Percentiles rank a stretch among this genome's conserved stretches.
These are phyloP conservation scores for Mustela nigripes DNA, from an alignment of 2,113 vertebrate species.

Conservation along the genomic window DNA sequence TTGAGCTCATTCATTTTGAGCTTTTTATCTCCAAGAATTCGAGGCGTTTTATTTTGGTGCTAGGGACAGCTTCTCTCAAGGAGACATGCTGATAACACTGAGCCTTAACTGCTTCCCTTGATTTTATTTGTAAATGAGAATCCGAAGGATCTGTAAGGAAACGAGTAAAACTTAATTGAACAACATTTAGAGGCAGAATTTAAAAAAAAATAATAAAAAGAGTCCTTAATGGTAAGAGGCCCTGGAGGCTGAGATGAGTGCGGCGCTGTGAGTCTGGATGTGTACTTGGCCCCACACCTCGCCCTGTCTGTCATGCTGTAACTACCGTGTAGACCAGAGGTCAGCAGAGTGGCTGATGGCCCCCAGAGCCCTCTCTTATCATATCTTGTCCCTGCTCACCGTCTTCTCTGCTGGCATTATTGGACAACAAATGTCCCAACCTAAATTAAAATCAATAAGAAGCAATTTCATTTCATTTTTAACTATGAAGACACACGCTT, in stretches of 20 bases:
- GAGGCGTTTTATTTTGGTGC: conserved; percentile 84
- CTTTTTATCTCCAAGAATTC: conserved; percentile 65
- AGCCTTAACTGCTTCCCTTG: conserved; percentile 86
- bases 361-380: conserved; percentile 80
- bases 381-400: conserved; percentile 78
- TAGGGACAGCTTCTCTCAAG: conserved; percentile 76
- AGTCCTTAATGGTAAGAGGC: background rate
- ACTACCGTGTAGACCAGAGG: conserved; percentile 61
- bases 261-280: conserved; percentile 54
- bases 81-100: conserved; percentile 85
- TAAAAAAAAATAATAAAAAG: conserved; percentile 62
- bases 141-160: conserved; percentile 83
- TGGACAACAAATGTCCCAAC: conserved; percentile 83
- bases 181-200: conserved; percentile 74
- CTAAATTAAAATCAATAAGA: conserved; percentile 90
- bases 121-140: conserved; percentile 90
- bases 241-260: conserved; percentile 61
- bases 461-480: conserved; percentile 89
- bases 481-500: conserved; percentile 80
- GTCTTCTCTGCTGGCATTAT: conserved; percentile 84
- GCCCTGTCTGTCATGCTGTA: conserved; percentile 62
- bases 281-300: conserved; percentile 45
- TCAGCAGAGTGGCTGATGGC: conserved; percentile 69
- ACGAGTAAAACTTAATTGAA: conserved; percentile 83
- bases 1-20: conserved; percentile 38